Evolutionary conservation across 2,113 vertebrate species (phyloP), one percentile per base, ranked within the genome.

Genomic region (Cyphotilapia sp.): DNA sequence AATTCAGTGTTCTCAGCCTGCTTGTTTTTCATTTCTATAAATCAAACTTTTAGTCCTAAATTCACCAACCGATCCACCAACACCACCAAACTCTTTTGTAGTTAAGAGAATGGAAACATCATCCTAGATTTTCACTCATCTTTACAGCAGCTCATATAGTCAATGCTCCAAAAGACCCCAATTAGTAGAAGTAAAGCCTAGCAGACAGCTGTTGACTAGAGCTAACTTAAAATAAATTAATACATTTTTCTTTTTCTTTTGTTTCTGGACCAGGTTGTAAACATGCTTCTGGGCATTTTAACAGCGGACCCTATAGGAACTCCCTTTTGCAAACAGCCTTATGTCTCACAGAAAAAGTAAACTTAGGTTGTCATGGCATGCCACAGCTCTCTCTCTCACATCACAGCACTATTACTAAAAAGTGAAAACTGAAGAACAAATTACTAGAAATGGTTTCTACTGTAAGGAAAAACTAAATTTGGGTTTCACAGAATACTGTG

Each of bases 21-120:
- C 13, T 27, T 42, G n/a, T 14, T 71, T 27, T 71, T 42, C 13
- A 42, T 71, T 24, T 9, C 5, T 24, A 4, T 42, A 71, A 71
- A 71, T 71, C 66, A 42, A 24, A 71, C 38, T 6, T 71, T 42
- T 71, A 16, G 38, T 22, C 2, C n/a, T 71, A 24, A 71, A 42
- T 71, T 71, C 38, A 71, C 12, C n/a, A 42, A 22, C 7, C 12
- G 0, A 42, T 24, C 13, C 66, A 27, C n/a, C 12, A 0, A 27
- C 3, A 45, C 38, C 66, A 42, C 38, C 38, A 27, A 24, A 74
- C 13, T 9, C 38, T 40, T 24, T 69, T 69, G 63, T 22, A 69
- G 0, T 9, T 9, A 24, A 74, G 2, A 0, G 4, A 4, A 74
- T 27, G 1, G n/a, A 42, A 71, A 42, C 35, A 0, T 4, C 35